phyloP scores from a whole-genome alignment of 2,888 invertebrate genomes.

The Danaus chrysippus region DNA sequence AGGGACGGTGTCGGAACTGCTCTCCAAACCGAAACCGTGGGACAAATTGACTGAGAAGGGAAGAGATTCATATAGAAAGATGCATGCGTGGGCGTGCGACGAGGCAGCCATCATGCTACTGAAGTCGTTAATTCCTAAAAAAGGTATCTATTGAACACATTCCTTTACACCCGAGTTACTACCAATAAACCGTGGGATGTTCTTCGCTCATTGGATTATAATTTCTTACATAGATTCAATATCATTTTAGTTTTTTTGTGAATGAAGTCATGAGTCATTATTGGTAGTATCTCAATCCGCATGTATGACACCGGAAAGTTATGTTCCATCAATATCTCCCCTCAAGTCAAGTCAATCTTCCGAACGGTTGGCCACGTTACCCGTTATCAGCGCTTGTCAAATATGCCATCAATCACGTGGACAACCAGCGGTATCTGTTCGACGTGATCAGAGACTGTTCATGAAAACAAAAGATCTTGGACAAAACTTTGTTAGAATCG shows the following conservation, averaged over 20 bases:
- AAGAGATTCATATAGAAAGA: constrained; percentile 98
- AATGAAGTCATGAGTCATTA: constrained; percentile 17
- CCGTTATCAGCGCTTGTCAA: constrained; percentile 57
- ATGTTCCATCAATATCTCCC: constrained; percentile 47
- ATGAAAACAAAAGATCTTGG: constrained; percentile 59
- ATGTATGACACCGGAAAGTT: constrained; percentile 43
- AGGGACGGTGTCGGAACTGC: constrained; percentile 98
- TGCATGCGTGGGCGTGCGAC: constrained; percentile 99
- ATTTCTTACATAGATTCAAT: constrained; percentile 1
- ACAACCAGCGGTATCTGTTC: constrained; percentile 46
- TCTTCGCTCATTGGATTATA: constrained; percentile 13
- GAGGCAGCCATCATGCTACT: constrained; percentile 97
- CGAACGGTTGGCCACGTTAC: constrained; percentile 57
- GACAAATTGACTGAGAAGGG: constrained; percentile 99
- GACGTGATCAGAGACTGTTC: constrained; percentile 57
- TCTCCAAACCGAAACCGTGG: constrained; percentile 99
- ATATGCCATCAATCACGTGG: constrained; percentile 70
- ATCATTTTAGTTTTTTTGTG: not conserved
- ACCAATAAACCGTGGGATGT: constrained; percentile 25
- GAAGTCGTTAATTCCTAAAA: constrained; percentile 98
- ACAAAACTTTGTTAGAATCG: constrained; percentile 40
- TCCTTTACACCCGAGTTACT: constrained; percentile 29
- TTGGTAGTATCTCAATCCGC: constrained; percentile 43
- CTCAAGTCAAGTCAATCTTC: constrained; percentile 54
- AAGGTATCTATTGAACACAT: constrained; percentile 85